Evolutionary conservation across 2,113 vertebrate genomes (phyloP).

Genomic region (Pseudolaguvia tuberculata): DNA sequence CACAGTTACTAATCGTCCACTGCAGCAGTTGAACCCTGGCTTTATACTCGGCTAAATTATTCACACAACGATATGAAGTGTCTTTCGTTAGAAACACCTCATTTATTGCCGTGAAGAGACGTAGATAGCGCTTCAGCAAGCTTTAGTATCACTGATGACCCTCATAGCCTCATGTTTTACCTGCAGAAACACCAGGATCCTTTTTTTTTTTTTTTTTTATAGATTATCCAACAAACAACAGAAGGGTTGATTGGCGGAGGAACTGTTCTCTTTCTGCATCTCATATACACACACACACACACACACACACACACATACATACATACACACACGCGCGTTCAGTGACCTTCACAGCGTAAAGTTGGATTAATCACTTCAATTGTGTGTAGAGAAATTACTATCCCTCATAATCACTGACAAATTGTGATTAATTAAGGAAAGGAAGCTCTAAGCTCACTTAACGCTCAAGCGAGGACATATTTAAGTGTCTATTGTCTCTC

Average conservation of each 20-base stretch:
- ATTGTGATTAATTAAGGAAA: slow-evolving; percentile 70
- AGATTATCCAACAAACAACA: too few species aligned
- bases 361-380: slow-evolving; percentile 68
- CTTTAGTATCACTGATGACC: slow-evolving; percentile 19
- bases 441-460: slow-evolving; percentile 54
- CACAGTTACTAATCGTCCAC: slow-evolving; percentile 53
- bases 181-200: slow-evolving; percentile 12
- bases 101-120: slow-evolving; percentile 39
- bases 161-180: slow-evolving; percentile 12
- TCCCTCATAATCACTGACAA: slow-evolving; percentile 70
- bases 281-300: too few species aligned
- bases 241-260: neutral
- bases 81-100: slow-evolving; percentile 37
- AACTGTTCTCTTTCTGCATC: too few species aligned
- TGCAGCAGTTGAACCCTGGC: slow-evolving; percentile 47
- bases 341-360: slow-evolving; percentile 72
- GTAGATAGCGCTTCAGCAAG: slow-evolving; percentile 19
- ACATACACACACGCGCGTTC: too few species aligned
- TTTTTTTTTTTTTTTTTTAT: too few species aligned
- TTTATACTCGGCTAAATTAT: slow-evolving; percentile 58
- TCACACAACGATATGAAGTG: slow-evolving; percentile 57
- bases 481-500: neutral
- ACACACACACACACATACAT: too few species aligned
- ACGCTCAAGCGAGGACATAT: slow-evolving; percentile 56
- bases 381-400: slow-evolving; percentile 62